These are phyloP conservation scores for Trachelus iudaicus DNA, from an alignment of 2,888 invertebrate species.

Conservation along the genomic window DNA sequence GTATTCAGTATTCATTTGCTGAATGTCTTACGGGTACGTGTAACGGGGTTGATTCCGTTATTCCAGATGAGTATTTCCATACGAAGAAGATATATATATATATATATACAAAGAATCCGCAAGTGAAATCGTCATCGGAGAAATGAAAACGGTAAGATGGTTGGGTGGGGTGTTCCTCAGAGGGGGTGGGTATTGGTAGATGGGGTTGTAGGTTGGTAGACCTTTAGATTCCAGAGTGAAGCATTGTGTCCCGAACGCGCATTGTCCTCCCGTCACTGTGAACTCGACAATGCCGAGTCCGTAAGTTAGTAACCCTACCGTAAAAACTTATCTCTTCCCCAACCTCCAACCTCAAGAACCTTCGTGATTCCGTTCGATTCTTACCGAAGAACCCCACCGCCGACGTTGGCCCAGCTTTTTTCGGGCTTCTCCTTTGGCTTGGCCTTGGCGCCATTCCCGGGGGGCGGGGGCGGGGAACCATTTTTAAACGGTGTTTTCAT, in stretches of 20 bases:
- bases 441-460: no score
- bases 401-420: not conserved
- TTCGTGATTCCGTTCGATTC: conserved; percentile 33
- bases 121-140: not conserved
- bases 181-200: conserved; percentile 14
- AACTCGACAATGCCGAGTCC: conserved; percentile 57
- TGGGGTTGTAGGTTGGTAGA: conserved; percentile 41
- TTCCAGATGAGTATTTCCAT: no score
- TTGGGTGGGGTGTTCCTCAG: conserved; percentile 15
- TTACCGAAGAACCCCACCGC: not conserved
- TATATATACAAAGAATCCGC: no score
- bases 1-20: no score
- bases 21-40: no score
- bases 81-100: no score
- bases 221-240: conserved; percentile 53
- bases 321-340: conserved; percentile 57
- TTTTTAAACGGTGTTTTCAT: no score
- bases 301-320: conserved; percentile 57
- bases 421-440: no score
- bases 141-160: not conserved
- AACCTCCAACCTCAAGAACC: conserved; percentile 12
- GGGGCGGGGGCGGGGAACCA: no score
- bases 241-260: conserved; percentile 57
- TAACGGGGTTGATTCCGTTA: no score
- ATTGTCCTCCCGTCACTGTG: conserved; percentile 58